phyloP scores from a whole-genome alignment of 2,888 invertebrate species.

The Caenorhabditis sulstoni region DNA sequence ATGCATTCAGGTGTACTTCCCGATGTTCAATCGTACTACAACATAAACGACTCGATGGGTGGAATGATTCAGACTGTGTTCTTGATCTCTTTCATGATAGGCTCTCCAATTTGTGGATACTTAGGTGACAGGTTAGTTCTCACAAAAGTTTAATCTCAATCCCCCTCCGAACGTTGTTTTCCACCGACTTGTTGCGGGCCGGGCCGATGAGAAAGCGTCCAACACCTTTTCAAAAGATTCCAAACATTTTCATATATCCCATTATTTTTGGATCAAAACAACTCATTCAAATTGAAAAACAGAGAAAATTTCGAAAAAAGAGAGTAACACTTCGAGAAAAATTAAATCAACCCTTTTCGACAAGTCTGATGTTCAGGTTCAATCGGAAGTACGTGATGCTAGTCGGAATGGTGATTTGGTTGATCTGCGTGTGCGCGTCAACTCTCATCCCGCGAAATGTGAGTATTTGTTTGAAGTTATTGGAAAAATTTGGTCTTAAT shows the following conservation, averaged over 20 bases:
- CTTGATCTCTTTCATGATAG: conserved; percentile 96
- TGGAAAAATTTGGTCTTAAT: no score
- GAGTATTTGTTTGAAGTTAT: conserved; percentile 15
- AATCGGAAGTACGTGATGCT: conserved; percentile 82
- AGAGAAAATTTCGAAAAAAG: no score
- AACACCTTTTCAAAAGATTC: no score
- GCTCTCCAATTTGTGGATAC: conserved; percentile 97
- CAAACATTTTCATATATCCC: no score
- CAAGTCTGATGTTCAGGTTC: conserved; percentile 82
- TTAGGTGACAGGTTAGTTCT: conserved; percentile 93
- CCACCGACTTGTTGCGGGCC: no score
- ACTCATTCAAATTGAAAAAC: no score
- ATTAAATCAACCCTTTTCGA: not conserved
- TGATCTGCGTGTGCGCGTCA: conserved; percentile 53
- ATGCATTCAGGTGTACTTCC: conserved; percentile 87
- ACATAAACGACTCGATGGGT: conserved; percentile 87
- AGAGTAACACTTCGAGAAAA: no score
- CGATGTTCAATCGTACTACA: conserved; percentile 87
- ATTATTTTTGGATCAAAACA: no score
- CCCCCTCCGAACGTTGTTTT: not conserved
- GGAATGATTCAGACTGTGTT: conserved; percentile 97
- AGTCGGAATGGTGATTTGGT: conserved; percentile 58
- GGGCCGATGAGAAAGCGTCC: no score
- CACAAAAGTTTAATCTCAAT: no score
- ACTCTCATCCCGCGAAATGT: conserved; percentile 56